These are phyloP conservation scores for Ormyrus pomaceus DNA, from an alignment of 2,888 invertebrate species.

Conservation along the genomic window DNA sequence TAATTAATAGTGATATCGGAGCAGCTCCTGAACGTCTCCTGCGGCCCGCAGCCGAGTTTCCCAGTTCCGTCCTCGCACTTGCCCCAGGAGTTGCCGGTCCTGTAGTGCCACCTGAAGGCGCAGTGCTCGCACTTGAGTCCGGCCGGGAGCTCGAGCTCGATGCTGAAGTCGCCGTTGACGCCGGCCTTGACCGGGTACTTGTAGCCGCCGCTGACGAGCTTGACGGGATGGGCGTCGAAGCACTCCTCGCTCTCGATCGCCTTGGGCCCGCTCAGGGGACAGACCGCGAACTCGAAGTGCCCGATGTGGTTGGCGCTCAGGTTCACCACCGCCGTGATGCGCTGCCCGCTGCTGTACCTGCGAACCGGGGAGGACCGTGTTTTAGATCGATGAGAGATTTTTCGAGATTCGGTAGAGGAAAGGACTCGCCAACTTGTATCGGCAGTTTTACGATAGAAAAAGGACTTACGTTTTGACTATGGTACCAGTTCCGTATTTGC, in stretches of 20 bases:
- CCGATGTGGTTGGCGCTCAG: constrained; percentile 66
- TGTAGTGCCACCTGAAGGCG: constrained; percentile 78
- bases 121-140: constrained; percentile 37
- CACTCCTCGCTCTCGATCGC: constrained; percentile 77
- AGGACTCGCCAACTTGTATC: too few relatives aligned
- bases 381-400: too few relatives aligned
- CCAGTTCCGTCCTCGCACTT: constrained; percentile 67
- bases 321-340: constrained; percentile 68
- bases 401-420: too few relatives aligned
- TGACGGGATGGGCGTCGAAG: constrained; percentile 74
- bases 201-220: constrained; percentile 60
- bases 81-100: constrained; percentile 77
- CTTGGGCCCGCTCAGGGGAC: constrained; percentile 72
- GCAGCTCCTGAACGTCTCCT: constrained; percentile 77
- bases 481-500: constrained; percentile 76
- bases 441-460: too few relatives aligned
- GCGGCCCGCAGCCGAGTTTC: constrained; percentile 76
- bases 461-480: constrained; percentile 73
- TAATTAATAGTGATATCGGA: constrained; percentile 71
- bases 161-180: constrained; percentile 57
- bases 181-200: constrained; percentile 61
- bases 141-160: constrained; percentile 10
- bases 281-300: constrained; percentile 76
- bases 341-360: constrained; percentile 64
- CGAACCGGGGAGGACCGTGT: neutral